These are phyloP conservation scores for cattle (Bos taurus) DNA, from an alignment of 2,113 vertebrate genomes.

Conservation along the genomic window DNA sequence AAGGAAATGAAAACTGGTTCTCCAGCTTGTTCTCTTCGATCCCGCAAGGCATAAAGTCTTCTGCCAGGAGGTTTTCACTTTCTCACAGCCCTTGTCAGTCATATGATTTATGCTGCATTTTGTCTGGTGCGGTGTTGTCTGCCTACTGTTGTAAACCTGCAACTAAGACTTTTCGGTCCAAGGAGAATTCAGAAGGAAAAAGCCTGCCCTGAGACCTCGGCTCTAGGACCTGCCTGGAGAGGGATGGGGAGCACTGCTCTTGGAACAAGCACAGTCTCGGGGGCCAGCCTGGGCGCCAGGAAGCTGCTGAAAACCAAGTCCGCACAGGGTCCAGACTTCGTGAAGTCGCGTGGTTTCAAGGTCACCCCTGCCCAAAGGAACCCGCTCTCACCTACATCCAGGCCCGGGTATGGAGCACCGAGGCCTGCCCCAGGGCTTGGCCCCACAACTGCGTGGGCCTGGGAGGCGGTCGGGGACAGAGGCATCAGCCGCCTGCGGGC, in stretches of 20 bases:
- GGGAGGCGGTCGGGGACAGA: background rate
- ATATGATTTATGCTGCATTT: background rate
- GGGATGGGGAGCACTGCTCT: background rate
- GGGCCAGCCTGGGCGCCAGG: background rate
- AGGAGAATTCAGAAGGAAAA: background rate
- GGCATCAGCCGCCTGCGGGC: fast-evolving
- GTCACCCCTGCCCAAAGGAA: background rate
- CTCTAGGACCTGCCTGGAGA: background rate
- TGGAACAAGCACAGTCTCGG: fast-evolving
- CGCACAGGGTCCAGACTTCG: background rate
- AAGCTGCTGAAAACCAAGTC: background rate
- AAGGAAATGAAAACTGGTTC: background rate
- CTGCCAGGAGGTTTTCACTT: background rate
- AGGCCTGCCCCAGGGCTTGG: background rate
- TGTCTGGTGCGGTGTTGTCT: background rate
- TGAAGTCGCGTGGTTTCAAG: background rate
- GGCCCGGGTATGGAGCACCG: background rate
- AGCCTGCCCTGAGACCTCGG: background rate
- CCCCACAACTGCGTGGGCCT: background rate
- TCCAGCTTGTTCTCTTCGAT: background rate
- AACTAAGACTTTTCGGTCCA: background rate
- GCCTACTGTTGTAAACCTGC: background rate
- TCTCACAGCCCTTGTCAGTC: background rate
- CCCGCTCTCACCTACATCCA: background rate
- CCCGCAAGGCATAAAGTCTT: background rate